phyloP scores from a whole-genome alignment of 2,113 vertebrate species.

The Hassar affinis region DNA sequence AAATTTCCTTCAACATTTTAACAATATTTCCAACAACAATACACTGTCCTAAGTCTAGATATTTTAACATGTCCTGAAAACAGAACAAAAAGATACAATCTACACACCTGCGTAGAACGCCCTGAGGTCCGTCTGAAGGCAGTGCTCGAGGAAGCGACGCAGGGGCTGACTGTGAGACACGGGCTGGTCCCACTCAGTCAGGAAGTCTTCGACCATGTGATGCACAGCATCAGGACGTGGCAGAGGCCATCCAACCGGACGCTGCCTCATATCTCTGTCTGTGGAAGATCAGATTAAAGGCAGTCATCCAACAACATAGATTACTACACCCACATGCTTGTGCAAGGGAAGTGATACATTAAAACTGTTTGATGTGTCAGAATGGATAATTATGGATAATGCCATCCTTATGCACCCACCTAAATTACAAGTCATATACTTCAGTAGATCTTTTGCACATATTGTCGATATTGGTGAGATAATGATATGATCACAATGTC shows the following conservation, averaged over 20 bases:
- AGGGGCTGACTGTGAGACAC: slow-evolving; percentile 88
- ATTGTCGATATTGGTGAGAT: no score
- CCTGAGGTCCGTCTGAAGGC: slow-evolving; percentile 85
- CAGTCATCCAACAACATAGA: background rate
- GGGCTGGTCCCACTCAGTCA: slow-evolving; percentile 90
- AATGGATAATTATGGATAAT: background rate
- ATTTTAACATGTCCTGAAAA: background rate
- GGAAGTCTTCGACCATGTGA: slow-evolving; percentile 93
- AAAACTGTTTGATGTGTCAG: background rate
- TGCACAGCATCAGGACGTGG: slow-evolving; percentile 85
- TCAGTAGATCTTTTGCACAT: background rate
- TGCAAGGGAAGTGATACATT: background rate
- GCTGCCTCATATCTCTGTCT: slow-evolving; percentile 85
- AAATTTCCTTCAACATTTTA: background rate
- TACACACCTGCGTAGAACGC: slow-evolving; percentile 88
- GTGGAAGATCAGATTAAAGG: slow-evolving; percentile 27
- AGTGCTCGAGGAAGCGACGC: slow-evolving; percentile 91
- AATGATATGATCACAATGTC: no score
- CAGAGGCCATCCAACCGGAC: slow-evolving; percentile 82
- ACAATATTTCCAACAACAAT: background rate
- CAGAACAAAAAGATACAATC: background rate
- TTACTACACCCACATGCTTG: background rate
- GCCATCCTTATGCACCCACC: background rate
- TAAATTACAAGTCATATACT: background rate
- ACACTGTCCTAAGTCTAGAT: background rate